These are phyloP conservation scores for Ostrea edulis DNA, from an alignment of 1,140 invertebrate species.

Conservation along the genomic window DNA sequence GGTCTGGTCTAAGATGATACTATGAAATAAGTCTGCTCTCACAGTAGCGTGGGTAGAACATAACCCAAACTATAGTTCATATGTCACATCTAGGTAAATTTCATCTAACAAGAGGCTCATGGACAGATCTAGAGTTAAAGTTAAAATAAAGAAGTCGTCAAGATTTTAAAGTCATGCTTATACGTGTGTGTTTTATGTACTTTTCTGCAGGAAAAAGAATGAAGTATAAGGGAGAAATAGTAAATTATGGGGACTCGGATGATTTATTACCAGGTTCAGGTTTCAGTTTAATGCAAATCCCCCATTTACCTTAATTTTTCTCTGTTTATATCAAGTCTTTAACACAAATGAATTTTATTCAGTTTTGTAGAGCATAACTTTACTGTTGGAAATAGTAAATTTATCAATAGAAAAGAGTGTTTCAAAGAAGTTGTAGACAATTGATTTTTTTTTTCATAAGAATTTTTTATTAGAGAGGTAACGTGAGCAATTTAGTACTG, in stretches of 20 bases:
- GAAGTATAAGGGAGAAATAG: conserved; percentile 67
- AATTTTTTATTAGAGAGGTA: no score
- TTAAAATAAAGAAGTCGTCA: background rate
- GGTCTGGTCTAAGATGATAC: no score
- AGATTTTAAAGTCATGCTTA: no score
- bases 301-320: background rate
- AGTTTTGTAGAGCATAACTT: background rate
- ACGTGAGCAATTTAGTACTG: background rate
- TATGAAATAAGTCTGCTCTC: no score
- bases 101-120: no score
- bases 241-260: conserved; percentile 66
- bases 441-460: background rate
- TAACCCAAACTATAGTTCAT: no score
- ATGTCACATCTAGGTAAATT: no score
- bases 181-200: background rate
- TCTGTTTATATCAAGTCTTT: conserved; percentile 3
- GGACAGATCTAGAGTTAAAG: no score
- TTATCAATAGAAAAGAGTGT: background rate
- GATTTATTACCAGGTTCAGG: conserved; percentile 39
- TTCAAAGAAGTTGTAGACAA: background rate
- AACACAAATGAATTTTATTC: background rate
- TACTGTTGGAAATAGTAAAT: conserved; percentile 1
- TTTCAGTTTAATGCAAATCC: background rate
- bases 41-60: no score
- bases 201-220: conserved; percentile 62